Percentiles rank a stretch among this genome's conserved stretches.
Conservation (phyloP, 2,888 invertebrate species). For the Coleophora flavipennella region DNA sequence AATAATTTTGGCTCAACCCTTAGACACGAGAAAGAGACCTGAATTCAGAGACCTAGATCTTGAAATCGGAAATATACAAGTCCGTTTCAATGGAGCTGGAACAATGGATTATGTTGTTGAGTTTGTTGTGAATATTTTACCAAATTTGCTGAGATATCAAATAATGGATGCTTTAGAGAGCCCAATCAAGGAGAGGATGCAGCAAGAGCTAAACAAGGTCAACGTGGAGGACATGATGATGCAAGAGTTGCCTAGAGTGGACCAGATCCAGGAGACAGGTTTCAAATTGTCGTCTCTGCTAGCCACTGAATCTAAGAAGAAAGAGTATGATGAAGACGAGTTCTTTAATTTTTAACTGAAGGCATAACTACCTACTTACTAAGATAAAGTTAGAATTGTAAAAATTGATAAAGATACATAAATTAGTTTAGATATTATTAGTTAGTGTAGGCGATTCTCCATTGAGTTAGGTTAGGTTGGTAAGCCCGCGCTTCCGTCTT, state of each 20-base stretch:
- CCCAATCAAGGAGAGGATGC: constrained; percentile 81
- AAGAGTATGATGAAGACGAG: constrained; percentile 53
- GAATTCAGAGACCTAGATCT: constrained; percentile 81
- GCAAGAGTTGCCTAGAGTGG: constrained; percentile 77
- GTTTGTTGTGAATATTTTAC: constrained; percentile 84
- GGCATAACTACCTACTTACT: neutral
- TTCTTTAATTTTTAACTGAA: constrained; percentile 54
- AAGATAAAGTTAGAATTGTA: neutral
- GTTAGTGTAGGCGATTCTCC: too few relatives aligned
- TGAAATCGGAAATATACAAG: constrained; percentile 87
- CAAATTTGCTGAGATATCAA: constrained; percentile 88
- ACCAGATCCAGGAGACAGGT: constrained; percentile 67
- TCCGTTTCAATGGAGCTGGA: constrained; percentile 88
- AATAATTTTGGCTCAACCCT: constrained; percentile 79
- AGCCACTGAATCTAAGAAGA: constrained; percentile 20
- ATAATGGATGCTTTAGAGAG: constrained; percentile 89
- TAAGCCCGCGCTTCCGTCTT: too few relatives aligned
- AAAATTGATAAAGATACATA: too few relatives aligned
- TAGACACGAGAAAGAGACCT: constrained; percentile 83
- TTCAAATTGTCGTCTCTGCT: constrained; percentile 55
- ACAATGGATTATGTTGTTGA: constrained; percentile 88
- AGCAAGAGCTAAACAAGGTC: constrained; percentile 80
- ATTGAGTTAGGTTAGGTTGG: too few relatives aligned
- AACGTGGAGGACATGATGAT: constrained; percentile 83
- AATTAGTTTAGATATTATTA: too few relatives aligned